Evolutionary conservation across 2,113 vertebrate species (phyloP).

Genomic region (Oenanthe oenanthe): DNA sequence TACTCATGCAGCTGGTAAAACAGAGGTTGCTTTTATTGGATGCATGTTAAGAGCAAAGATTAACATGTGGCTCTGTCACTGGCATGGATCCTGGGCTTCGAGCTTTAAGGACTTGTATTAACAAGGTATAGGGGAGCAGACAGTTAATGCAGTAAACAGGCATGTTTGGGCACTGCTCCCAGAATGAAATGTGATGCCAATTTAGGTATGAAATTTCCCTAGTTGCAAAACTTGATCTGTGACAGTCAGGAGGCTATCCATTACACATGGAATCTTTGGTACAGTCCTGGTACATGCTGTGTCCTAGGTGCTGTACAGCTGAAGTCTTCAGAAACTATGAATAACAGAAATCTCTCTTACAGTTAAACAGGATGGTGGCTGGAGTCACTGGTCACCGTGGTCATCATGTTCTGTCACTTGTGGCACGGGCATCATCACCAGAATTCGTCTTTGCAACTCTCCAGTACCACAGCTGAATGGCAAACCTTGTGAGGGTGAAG

Average conservation of each 20-base stretch:
- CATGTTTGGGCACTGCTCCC: neutral
- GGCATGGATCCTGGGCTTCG: neutral
- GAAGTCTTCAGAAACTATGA: neutral
- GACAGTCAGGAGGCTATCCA: neutral
- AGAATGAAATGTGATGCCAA: neutral
- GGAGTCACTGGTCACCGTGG: constrained; percentile 99
- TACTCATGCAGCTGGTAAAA: neutral
- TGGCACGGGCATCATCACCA: constrained; percentile 90
- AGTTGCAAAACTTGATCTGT: neutral
- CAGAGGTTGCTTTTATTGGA: neutral
- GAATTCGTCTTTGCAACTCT: constrained; percentile 98
- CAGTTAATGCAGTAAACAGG: neutral
- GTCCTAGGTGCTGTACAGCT: neutral
- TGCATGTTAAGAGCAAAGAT: neutral
- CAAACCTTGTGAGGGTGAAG: constrained; percentile 89
- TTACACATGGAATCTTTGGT: neutral
- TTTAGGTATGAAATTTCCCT: neutral
- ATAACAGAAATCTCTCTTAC: neutral
- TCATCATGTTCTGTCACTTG: constrained; percentile 97
- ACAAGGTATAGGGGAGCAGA: neutral
- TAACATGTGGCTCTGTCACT: neutral
- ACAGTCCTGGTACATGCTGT: neutral
- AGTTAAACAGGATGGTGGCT: constrained; percentile 98
- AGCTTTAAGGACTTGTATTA: neutral
- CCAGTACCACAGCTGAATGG: constrained; percentile 97